These are phyloP conservation scores for Morpho achilles DNA, from an alignment of 2,888 invertebrate genomes.

Conservation along the genomic window DNA sequence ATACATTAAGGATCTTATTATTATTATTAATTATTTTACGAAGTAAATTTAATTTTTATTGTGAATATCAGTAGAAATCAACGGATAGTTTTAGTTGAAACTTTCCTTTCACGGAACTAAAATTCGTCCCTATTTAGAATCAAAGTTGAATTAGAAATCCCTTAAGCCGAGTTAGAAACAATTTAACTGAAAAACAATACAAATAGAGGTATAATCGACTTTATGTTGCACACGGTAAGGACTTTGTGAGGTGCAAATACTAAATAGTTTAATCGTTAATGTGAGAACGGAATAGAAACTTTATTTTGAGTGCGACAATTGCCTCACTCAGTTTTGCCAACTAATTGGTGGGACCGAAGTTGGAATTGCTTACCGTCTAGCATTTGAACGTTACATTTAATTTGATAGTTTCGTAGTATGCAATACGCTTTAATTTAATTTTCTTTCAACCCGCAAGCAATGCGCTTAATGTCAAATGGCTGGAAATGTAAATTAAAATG, in stretches of 20 bases:
- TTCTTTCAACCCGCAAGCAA: background rate
- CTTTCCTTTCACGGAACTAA: constrained; percentile 58
- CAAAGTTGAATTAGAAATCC: constrained; percentile 70
- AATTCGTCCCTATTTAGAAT: constrained; percentile 64
- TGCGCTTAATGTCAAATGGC: too few relatives aligned
- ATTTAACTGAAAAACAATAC: constrained; percentile 10
- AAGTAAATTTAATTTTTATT: constrained; percentile 3
- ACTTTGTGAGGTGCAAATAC: constrained; percentile 10
- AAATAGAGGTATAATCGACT: background rate
- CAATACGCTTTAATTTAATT: constrained; percentile 2
- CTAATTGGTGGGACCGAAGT: constrained; percentile 69
- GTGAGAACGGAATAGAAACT: constrained; percentile 57
- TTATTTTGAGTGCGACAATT: constrained; percentile 71
- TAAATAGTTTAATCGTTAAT: constrained; percentile 36
- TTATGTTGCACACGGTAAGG: constrained; percentile 7
- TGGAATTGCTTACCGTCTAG: constrained; percentile 33
- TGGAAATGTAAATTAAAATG: too few relatives aligned
- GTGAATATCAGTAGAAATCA: constrained; percentile 22
- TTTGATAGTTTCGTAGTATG: constrained; percentile 4
- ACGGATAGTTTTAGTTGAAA: constrained; percentile 53
- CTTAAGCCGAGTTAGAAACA: constrained; percentile 64
- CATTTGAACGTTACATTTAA: constrained; percentile 16
- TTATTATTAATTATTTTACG: too few relatives aligned
- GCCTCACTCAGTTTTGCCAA: constrained; percentile 64
- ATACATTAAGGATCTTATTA: too few relatives aligned